A percentile compares a stretch with the other conserved stretches of the same genome.
Evolutionary conservation across 2,797 vertebrate species (phyloP).

Genomic region (Tokudaia muenninki): DNA sequence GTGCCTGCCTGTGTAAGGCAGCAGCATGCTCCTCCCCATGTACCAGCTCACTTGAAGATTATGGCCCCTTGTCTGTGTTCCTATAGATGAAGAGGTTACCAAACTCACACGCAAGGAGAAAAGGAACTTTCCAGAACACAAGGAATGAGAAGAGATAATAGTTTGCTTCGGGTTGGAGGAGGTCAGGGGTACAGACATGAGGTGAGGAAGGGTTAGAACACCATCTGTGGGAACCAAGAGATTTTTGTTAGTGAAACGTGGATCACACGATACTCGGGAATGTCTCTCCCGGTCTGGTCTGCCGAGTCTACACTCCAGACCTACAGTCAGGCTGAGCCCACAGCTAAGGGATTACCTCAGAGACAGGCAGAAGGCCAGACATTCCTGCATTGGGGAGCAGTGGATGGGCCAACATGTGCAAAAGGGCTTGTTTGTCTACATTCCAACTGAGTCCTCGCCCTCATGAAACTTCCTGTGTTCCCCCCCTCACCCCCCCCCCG

Average conservation of each 20-base stretch:
- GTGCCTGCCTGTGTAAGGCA: background rate
- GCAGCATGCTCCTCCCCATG: background rate
- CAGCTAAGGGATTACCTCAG: constrained; percentile 28
- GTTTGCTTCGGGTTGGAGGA: background rate
- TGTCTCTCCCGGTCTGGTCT: background rate
- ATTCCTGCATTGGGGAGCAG: background rate
- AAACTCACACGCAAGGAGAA: constrained; percentile 26
- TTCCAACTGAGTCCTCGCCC: constrained; percentile 16
- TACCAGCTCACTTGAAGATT: background rate
- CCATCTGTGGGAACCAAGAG: constrained; percentile 5
- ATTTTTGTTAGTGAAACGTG: background rate
- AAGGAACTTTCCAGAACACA: constrained; percentile 53
- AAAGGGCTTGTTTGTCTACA: constrained; percentile 17
- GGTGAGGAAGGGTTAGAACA: background rate
- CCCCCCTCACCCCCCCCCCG: background rate
- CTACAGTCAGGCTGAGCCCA: background rate
- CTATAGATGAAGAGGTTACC: constrained; percentile 43
- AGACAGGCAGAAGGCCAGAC: constrained; percentile 48
- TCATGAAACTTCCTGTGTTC: constrained; percentile 48
- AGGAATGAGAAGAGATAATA: constrained; percentile 22
- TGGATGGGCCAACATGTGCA: background rate
- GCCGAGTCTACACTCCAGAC: background rate
- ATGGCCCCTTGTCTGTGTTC: constrained; percentile 33
- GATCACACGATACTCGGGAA: background rate
- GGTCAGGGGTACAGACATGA: background rate